These are phyloP conservation scores for Isurus oxyrinchus DNA, from an alignment of 2,113 vertebrate species.

Conservation along the genomic window DNA sequence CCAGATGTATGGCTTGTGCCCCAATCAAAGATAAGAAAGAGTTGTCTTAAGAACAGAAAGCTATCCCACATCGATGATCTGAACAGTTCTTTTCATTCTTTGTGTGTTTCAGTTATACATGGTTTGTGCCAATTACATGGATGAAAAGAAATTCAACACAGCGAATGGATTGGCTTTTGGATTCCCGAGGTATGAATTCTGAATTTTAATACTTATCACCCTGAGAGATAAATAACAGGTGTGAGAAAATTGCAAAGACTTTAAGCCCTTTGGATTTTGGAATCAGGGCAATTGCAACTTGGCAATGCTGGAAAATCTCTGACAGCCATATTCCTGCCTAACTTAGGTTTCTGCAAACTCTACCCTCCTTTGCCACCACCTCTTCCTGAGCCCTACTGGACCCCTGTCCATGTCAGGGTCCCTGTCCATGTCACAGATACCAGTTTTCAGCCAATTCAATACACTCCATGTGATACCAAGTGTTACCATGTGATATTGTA, in stretches of 20 bases:
- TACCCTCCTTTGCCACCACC: background rate
- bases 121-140: conserved; percentile 72
- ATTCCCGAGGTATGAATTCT: conserved; percentile 47
- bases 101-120: conserved; percentile 65
- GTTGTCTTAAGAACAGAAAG: background rate
- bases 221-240: background rate
- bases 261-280: background rate
- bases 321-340: background rate
- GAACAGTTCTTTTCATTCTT: background rate
- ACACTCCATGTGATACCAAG: too few relatives aligned
- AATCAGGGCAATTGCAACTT: background rate
- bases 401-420: too few relatives aligned
- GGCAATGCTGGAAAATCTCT: background rate
- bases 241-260: background rate
- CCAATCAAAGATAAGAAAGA: background rate
- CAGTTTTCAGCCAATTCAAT: too few relatives aligned
- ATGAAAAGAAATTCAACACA: accelerated
- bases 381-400: background rate
- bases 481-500: too few relatives aligned
- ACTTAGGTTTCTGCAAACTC: background rate
- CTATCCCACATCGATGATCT: background rate
- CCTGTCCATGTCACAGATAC: background rate
- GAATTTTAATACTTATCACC: background rate
- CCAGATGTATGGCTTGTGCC: background rate
- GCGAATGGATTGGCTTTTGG: conserved; percentile 50